Evolutionary conservation across 2,113 vertebrate species (phyloP).

Genomic region (Dromas ardeola): DNA sequence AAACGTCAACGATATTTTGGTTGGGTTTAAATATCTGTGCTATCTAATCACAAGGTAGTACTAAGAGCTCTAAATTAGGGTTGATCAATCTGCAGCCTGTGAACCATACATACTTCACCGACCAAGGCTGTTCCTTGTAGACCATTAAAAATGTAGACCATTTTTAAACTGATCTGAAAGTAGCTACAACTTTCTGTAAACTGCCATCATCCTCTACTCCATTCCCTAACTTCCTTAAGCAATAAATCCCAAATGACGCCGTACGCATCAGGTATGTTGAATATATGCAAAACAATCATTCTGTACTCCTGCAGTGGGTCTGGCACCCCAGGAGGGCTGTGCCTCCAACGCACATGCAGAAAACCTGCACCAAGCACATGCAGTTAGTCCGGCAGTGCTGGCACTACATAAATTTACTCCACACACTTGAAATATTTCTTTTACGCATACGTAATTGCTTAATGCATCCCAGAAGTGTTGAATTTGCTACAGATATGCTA

Average conservation of each 20-base stretch:
- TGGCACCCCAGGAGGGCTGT: neutral
- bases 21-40: neutral
- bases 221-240: neutral
- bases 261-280: neutral
- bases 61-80: neutral
- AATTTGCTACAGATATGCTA: neutral
- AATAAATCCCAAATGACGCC: neutral
- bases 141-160: neutral
- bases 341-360: neutral
- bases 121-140: neutral
- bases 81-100: neutral
- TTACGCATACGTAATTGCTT: neutral
- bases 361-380: neutral
- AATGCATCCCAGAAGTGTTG: neutral
- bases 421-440: neutral
- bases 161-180: neutral
- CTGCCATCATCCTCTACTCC: neutral
- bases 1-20: neutral
- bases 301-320: rapidly evolving
- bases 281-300: neutral
- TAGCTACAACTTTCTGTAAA: neutral
- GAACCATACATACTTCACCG: neutral
- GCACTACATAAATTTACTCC: neutral
- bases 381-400: neutral
- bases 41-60: neutral